Evolutionary conservation across 2,113 vertebrate genomes (phyloP).

Genomic region (Phyllopteryx taeniolatus): DNA sequence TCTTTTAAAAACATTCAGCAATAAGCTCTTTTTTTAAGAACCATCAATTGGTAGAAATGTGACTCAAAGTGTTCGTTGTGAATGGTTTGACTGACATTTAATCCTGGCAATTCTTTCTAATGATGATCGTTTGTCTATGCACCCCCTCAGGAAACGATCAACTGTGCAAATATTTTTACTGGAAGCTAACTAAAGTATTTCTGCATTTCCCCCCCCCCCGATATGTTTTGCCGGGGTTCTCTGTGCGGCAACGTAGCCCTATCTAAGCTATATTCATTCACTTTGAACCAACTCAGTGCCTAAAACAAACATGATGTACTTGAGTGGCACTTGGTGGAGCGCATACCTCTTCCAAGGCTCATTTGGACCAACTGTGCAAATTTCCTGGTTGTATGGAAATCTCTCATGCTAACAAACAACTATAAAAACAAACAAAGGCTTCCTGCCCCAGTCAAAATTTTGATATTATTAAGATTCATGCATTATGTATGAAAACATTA

Average conservation of each 20-base stretch:
- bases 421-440: background rate
- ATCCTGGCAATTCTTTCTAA: conserved; percentile 30
- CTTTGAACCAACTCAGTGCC: conserved; percentile 39
- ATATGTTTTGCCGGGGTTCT: conserved; percentile 24
- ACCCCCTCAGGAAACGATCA: conserved; percentile 45
- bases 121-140: conserved; percentile 57
- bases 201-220: background rate
- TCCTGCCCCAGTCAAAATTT: background rate
- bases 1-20: background rate
- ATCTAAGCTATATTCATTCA: conserved; percentile 46
- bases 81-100: conserved; percentile 2
- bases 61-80: background rate
- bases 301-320: conserved; percentile 30
- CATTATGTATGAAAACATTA: too few species aligned
- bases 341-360: background rate
- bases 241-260: conserved; percentile 30
- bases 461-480: too few species aligned
- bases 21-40: background rate
- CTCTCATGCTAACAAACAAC: background rate
- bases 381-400: background rate
- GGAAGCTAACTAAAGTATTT: conserved; percentile 39
- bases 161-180: conserved; percentile 59
- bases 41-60: background rate
- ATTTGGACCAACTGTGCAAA: background rate
- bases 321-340: background rate